These are phyloP conservation scores for Hylia prasina DNA, from an alignment of 2,113 vertebrate species.

Conservation along the genomic window DNA sequence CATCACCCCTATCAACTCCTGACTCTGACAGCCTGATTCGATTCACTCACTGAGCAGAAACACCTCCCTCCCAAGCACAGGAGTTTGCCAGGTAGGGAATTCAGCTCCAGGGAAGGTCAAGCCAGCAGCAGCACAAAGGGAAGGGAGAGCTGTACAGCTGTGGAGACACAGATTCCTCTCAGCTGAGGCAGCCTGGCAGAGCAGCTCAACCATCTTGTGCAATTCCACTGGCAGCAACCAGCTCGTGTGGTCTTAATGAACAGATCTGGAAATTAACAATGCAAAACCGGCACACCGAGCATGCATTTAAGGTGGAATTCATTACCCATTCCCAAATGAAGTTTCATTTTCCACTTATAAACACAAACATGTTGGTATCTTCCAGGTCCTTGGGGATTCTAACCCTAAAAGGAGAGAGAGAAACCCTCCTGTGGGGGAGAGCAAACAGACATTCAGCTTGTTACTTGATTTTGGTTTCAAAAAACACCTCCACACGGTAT, in stretches of 20 bases:
- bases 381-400: not conserved
- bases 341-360: not conserved
- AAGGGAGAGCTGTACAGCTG: not conserved
- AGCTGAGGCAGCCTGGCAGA: not conserved
- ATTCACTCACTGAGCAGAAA: not conserved
- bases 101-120: not conserved
- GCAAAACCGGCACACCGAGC: not conserved
- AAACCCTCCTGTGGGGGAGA: not conserved
- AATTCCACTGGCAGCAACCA: not conserved
- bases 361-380: not conserved
- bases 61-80: not conserved
- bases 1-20: not conserved
- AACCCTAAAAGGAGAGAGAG: not conserved
- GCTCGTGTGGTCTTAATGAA: not conserved
- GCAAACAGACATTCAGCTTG: not conserved
- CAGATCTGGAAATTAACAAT: not conserved
- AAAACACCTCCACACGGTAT: not conserved
- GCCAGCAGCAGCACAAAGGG: not conserved
- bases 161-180: not conserved
- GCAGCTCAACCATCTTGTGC: not conserved
- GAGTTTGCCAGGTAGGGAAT: not conserved
- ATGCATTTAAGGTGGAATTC: not conserved
- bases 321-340: not conserved
- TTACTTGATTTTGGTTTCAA: not conserved
- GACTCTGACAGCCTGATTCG: not conserved